phyloP scores from a whole-genome alignment of 2,888 invertebrate genomes.

The Nezara viridula region DNA sequence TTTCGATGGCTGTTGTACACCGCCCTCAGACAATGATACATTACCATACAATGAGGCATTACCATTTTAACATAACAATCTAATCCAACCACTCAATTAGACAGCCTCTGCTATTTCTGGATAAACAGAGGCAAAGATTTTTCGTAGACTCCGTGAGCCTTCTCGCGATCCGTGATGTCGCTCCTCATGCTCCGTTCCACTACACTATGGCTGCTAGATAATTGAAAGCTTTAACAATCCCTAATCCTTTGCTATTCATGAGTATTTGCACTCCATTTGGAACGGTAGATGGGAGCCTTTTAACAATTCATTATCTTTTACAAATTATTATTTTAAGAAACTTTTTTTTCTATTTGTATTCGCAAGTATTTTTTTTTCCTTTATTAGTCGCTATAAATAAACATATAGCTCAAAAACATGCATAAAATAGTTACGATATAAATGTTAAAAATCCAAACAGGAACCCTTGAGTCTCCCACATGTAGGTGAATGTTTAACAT shows the following conservation, averaged over 20 bases:
- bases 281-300: neutral
- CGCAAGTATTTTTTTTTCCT: too few relatives aligned
- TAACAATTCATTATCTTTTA: neutral
- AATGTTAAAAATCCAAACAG: too few relatives aligned
- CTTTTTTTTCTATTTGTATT: neutral
- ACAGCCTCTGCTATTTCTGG: neutral
- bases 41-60: slow-evolving; percentile 5
- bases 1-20: neutral
- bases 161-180: neutral
- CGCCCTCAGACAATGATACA: neutral
- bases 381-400: too few relatives aligned
- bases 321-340: neutral
- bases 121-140: neutral
- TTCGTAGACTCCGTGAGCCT: neutral
- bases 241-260: neutral
- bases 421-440: too few relatives aligned
- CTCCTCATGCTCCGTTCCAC: neutral
- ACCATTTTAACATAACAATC: slow-evolving; percentile 31
- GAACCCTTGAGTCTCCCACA: too few relatives aligned
- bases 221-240: neutral
- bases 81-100: neutral
- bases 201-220: neutral
- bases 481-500: too few relatives aligned
- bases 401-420: too few relatives aligned
- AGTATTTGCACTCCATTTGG: neutral